These are phyloP conservation scores for Plebejus anna DNA, from an alignment of 2,888 invertebrate species.

Conservation along the genomic window DNA sequence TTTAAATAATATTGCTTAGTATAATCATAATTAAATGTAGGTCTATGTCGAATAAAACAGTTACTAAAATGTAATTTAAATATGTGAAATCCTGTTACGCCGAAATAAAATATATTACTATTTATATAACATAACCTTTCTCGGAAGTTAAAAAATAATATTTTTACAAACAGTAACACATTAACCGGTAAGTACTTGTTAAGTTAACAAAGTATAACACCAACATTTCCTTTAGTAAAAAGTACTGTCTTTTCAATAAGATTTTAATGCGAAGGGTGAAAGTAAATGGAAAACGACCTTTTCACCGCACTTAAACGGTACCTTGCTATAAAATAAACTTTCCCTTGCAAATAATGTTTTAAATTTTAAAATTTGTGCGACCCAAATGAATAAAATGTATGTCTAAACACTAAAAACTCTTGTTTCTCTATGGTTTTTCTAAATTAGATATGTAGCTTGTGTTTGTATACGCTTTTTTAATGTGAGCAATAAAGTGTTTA, in stretches of 20 bases:
- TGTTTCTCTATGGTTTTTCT: background rate
- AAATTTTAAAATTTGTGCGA: background rate
- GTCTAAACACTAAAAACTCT: background rate
- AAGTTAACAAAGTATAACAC: background rate
- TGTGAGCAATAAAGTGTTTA: too few relatives aligned
- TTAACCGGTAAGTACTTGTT: too few relatives aligned
- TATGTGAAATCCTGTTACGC: too few relatives aligned
- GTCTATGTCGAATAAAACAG: too few relatives aligned
- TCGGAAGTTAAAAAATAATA: too few relatives aligned
- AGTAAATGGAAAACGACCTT: conserved; percentile 2
- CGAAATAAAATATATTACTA: too few relatives aligned
- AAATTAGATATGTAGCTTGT: background rate
- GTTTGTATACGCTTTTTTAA: too few relatives aligned
- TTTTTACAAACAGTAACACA: too few relatives aligned
- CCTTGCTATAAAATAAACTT: conserved; percentile 2
- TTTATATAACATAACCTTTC: too few relatives aligned
- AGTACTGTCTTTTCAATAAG: background rate
- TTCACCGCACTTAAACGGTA: background rate
- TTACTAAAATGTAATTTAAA: too few relatives aligned
- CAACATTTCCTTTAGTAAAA: background rate
- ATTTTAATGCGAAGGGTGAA: background rate
- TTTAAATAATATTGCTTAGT: too few relatives aligned
- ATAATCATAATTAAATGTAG: too few relatives aligned
- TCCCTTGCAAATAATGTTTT: background rate
- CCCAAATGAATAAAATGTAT: conserved; percentile 1